Base-by-base conservation (phyloP, 1,140 invertebrate species). In the Pristionchus pacificus region DNA sequence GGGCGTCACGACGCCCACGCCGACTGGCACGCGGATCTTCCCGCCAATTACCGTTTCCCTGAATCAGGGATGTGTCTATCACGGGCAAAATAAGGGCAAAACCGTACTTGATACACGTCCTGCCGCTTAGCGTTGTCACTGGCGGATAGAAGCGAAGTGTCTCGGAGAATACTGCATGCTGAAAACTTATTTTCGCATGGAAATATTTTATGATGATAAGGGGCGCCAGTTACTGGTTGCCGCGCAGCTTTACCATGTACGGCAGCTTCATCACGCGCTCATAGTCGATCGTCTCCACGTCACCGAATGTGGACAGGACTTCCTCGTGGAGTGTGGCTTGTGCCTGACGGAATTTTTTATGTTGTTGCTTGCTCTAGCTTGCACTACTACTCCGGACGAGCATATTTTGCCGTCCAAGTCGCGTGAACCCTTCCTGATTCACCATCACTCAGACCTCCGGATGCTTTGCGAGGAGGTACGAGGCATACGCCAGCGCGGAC, bases 211-310 rank as follows among this genome's bases (percentile, higher is more conserved):
- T n/a, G n/a, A n/a, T n/a, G 38, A n/a, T n/a, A n/a, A n/a, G n/a
- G n/a, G n/a, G n/a, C n/a, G n/a, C n/a, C n/a, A n/a, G n/a, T n/a
- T n/a, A n/a, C n/a, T n/a, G n/a, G n/a, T n/a, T n/a, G n/a, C n/a
- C n/a, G 38, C 19, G 6, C 6, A 49, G 38, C 19, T 6, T 49
- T 49, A 49, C 38, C 38, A 49, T 6, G 19, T 49, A 49, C 38
- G 31, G 15, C 76, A 76, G 13, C 67, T 29, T 15, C 28, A 71
- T 25, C n/a, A 15, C 24, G 31, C 15, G 19, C 30, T 66, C 15
- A 28, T 65, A 32, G 38, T 31, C 0, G 86, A 80, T 72, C 85
- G 82, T 24, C 80, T 24, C 30, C 78, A 66, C 0, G 85, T 60
- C 69, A 70, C 76, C 1, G 85, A 78, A 72, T 86, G 85, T 19